Evolutionary conservation across 2,113 vertebrate species (phyloP).

Genomic region (Epinephelus cyanopodus): DNA sequence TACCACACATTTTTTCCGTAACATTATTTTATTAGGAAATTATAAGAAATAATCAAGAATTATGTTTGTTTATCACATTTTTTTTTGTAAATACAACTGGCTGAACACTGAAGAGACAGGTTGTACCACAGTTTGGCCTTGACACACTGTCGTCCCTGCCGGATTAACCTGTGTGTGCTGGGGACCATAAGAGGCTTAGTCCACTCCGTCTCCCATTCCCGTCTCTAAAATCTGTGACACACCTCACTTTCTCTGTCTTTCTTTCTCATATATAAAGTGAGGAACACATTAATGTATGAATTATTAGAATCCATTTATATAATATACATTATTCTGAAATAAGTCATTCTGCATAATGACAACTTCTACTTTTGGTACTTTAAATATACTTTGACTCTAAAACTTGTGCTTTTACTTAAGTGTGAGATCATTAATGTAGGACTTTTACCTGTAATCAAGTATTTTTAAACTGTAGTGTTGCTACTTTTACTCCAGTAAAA

Average conservation of each 20-base stretch:
- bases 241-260: slow-evolving; percentile 18
- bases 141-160: slow-evolving; percentile 13
- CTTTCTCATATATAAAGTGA: not conserved
- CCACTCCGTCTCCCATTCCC: slow-evolving; percentile 23
- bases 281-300: not conserved
- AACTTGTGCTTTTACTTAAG: not conserved
- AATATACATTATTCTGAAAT: too few relatives aligned
- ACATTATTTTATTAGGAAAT: too few relatives aligned
- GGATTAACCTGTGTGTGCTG: slow-evolving; percentile 71
- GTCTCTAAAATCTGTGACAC: slow-evolving; percentile 10
- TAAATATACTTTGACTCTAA: not conserved
- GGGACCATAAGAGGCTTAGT: slow-evolving; percentile 75
- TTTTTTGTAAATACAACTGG: not conserved
- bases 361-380: not conserved
- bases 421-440: not conserved
- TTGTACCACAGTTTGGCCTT: slow-evolving; percentile 24
- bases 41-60: not conserved
- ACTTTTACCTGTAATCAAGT: not conserved
- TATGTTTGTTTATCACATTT: not conserved
- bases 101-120: slow-evolving; percentile 12
- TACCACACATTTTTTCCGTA: too few relatives aligned
- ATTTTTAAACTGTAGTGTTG: not conserved
- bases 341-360: not conserved
- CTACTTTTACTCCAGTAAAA: not conserved
- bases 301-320: not conserved